phyloP scores from a whole-genome alignment of 2,888 invertebrate species.

The Peribatodes rhomboidaria region DNA sequence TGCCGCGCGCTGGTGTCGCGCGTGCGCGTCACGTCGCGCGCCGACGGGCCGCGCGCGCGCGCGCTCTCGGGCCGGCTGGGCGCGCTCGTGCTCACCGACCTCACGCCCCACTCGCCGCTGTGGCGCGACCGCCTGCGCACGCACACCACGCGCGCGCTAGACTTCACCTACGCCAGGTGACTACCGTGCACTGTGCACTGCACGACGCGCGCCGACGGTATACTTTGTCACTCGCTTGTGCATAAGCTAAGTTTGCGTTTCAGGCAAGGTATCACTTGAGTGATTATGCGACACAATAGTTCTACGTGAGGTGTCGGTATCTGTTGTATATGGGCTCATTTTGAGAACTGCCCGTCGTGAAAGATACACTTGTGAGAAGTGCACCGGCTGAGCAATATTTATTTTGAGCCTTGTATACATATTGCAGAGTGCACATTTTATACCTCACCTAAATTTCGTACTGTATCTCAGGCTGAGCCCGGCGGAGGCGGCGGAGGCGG shows the following conservation, averaged over 20 bases:
- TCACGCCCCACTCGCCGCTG: constrained; percentile 92
- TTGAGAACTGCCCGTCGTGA: too few species aligned
- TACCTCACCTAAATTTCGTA: not conserved
- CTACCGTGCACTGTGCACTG: not conserved
- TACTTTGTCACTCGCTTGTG: too few species aligned
- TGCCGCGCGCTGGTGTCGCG: constrained; percentile 65
- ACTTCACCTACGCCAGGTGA: constrained; percentile 89
- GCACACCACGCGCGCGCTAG: constrained; percentile 92
- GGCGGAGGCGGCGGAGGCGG: constrained; percentile 79
- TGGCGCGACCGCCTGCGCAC: constrained; percentile 95
- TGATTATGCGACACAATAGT: too few species aligned
- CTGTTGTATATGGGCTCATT: too few species aligned
- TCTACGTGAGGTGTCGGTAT: too few species aligned
- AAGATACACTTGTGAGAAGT: too few species aligned
- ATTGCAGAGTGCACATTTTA: too few species aligned
- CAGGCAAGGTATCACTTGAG: too few species aligned
- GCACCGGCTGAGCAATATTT: too few species aligned
- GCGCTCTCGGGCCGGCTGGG: constrained; percentile 87
- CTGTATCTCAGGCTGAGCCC: constrained; percentile 63
- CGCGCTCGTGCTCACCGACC: constrained; percentile 91
- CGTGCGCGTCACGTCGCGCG: constrained; percentile 90
- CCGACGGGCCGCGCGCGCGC: constrained; percentile 79
- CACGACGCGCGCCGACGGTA: not conserved
- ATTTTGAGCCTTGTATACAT: too few species aligned
- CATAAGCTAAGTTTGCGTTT: too few species aligned